Evolutionary conservation across 2,113 vertebrate species (phyloP).

Genomic region (Noctilio leporinus): DNA sequence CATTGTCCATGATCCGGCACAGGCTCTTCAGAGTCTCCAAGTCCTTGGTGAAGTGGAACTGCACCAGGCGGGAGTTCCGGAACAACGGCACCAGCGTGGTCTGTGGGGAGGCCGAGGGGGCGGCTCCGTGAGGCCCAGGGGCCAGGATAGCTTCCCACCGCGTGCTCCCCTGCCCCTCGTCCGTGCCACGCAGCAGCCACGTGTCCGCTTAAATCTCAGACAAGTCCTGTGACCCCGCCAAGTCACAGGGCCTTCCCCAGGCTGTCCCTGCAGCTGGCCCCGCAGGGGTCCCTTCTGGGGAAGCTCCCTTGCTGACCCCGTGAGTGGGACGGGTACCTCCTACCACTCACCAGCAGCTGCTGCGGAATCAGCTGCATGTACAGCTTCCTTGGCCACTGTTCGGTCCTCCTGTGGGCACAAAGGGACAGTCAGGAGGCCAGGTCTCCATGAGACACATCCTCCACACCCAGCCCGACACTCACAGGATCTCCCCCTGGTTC

Average conservation of each 20-base stretch:
- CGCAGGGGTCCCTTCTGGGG: not conserved
- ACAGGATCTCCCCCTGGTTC: constrained; percentile 94
- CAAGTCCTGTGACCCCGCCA: not conserved
- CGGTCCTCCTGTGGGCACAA: constrained; percentile 82
- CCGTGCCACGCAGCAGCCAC: not conserved
- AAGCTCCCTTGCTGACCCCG: fast-evolving
- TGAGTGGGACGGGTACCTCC: fast-evolving
- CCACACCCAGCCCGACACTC: constrained; percentile 70
- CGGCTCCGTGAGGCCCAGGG: not conserved
- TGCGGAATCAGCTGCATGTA: constrained; percentile 95
- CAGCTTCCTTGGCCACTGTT: constrained; percentile 93
- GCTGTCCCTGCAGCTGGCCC: not conserved
- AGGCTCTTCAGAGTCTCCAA: constrained; percentile 91
- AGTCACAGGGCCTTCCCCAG: not conserved
- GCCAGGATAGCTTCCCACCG: not conserved
- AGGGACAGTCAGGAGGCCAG: not conserved
- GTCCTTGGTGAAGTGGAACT: constrained; percentile 94
- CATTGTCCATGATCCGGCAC: constrained; percentile 92
- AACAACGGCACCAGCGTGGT: constrained; percentile 91
- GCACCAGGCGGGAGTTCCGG: constrained; percentile 93
- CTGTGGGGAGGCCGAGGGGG: constrained; percentile 57
- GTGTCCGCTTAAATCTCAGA: not conserved
- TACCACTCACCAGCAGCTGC: constrained; percentile 85
- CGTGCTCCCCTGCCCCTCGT: not conserved
- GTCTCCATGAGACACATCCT: fast-evolving